Percentiles rank a stretch among this genome's conserved stretches.
phyloP scores from a whole-genome alignment of 2,888 invertebrate species.

The Pyrrhia umbra region DNA sequence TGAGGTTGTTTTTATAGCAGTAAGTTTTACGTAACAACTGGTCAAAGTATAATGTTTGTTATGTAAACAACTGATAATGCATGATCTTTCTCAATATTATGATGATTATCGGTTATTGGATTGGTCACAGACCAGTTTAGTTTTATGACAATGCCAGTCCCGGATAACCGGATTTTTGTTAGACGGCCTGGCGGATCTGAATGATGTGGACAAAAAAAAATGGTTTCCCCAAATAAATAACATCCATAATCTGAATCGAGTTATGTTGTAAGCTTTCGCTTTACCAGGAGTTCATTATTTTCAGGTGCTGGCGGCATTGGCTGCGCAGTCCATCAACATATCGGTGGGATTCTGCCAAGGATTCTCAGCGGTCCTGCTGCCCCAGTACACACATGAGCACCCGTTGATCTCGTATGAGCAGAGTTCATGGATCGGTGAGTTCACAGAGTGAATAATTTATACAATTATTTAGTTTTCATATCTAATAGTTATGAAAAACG shows the following conservation, averaged over 20 bases:
- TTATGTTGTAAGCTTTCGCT: slow-evolving; percentile 2
- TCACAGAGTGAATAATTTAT: too few species aligned
- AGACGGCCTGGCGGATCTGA: too few species aligned
- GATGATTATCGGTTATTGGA: background rate
- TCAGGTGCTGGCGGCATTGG: slow-evolving; percentile 92
- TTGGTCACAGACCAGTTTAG: background rate
- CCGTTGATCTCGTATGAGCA: slow-evolving; percentile 91
- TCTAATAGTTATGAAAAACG: too few species aligned
- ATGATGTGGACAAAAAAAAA: too few species aligned
- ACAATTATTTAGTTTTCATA: too few species aligned
- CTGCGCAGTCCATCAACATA: slow-evolving; percentile 93
- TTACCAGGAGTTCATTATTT: slow-evolving; percentile 67
- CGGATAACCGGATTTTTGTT: too few species aligned
- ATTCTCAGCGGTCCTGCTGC: slow-evolving; percentile 93
- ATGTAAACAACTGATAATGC: background rate
- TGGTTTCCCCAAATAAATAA: too few species aligned
- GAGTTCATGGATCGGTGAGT: slow-evolving; percentile 93
- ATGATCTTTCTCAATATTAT: background rate
- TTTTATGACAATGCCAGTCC: background rate
- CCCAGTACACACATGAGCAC: slow-evolving; percentile 91
- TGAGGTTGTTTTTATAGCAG: background rate
- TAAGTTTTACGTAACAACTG: background rate
- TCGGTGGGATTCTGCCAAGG: slow-evolving; percentile 94
- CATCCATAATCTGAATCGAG: too few species aligned
- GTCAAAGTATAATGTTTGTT: background rate